These are phyloP conservation scores for Brachymystax lenok DNA, from an alignment of 2,797 vertebrate genomes.

Conservation along the genomic window DNA sequence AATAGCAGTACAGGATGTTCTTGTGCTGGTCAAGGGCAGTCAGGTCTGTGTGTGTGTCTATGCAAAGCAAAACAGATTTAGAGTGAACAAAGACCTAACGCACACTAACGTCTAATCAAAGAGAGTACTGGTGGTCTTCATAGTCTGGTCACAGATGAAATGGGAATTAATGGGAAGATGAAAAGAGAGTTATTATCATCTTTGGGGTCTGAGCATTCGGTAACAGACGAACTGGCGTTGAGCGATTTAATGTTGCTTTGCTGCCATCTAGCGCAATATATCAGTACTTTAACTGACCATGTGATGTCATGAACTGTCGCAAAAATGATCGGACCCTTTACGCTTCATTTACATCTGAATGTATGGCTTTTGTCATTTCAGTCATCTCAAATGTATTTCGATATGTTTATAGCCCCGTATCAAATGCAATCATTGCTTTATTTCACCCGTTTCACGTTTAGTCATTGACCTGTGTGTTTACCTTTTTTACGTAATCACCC, in stretches of 20 bases:
- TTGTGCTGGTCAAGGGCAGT: too few relatives aligned
- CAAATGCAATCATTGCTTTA: neutral
- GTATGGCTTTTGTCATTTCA: too few relatives aligned
- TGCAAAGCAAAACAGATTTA: neutral
- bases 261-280: neutral
- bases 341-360: too few relatives aligned
- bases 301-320: constrained; percentile 32
- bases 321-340: neutral
- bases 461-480: neutral
- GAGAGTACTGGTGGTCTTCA: neutral
- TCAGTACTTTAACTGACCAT: neutral
- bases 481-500: constrained; percentile 42
- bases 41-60: constrained; percentile 7
- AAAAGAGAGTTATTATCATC: neutral
- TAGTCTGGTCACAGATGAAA: neutral
- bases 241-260: neutral
- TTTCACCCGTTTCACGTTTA: neutral
- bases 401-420: neutral
- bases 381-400: neutral
- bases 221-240: too few relatives aligned
- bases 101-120: neutral
- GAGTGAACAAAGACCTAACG: neutral
- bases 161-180: neutral
- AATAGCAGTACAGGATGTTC: too few relatives aligned
- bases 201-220: neutral